Evolutionary conservation across 1,140 invertebrate genomes (phyloP).

Genomic region (Lepidurus arcticus): DNA sequence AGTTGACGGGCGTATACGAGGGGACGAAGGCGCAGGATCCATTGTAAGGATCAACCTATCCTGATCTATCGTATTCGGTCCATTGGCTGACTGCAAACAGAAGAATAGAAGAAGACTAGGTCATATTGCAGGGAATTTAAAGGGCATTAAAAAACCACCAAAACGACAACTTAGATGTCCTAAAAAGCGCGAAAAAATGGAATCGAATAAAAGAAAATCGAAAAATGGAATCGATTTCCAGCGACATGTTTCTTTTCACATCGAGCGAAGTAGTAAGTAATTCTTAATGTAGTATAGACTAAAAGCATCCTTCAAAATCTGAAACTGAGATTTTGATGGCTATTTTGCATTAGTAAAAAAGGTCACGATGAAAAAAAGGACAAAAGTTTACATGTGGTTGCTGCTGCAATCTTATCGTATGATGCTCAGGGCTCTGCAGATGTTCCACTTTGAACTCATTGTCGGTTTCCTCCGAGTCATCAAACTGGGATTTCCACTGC

Average conservation of each 20-base stretch:
- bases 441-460: slow-evolving; percentile 85
- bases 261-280: too few species aligned
- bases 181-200: too few species aligned
- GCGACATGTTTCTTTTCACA: too few species aligned
- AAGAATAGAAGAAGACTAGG: background rate
- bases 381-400: slow-evolving; percentile 2
- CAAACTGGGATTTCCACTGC: slow-evolving; percentile 90
- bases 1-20: background rate
- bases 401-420: slow-evolving; percentile 37
- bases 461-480: slow-evolving; percentile 80
- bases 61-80: background rate
- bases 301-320: too few species aligned
- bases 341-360: too few species aligned
- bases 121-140: background rate
- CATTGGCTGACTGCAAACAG: background rate
- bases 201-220: too few species aligned
- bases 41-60: background rate
- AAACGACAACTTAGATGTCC: too few species aligned
- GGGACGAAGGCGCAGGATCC: background rate
- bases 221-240: too few species aligned
- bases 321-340: too few species aligned
- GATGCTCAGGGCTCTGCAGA: slow-evolving; percentile 63
- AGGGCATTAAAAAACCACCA: too few species aligned
- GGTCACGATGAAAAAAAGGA: background rate
- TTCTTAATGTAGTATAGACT: too few species aligned